Base-by-base conservation (phyloP, 2,113 vertebrate genomes). In the Acanthochromis polyacanthus region DNA sequence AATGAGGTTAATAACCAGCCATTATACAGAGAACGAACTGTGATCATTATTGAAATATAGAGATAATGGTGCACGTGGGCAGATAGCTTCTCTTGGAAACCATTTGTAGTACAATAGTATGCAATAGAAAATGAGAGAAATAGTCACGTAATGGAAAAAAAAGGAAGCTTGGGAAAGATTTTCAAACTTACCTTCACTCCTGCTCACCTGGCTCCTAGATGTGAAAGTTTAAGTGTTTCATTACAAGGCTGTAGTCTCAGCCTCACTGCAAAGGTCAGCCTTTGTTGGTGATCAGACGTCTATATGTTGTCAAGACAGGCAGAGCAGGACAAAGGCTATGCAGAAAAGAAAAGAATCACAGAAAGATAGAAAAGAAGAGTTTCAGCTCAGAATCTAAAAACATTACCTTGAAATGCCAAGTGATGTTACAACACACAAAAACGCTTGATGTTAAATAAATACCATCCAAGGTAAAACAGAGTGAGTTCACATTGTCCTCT, bases 401-500 rank as follows among this genome's bases (percentile, higher is more conserved):
- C 25, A 53, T 5, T 56, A 40, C 19, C 16, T 2, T 4, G 30
- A 57, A 17, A 64, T 71, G 23, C 10, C 2, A 66, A 38, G 10
- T 23, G 73, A 23, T 53, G n/a, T 53, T 75, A 46, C 32, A 62
- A 72, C 30, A 67, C 40, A 76, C 36, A 56, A 23, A 52, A 30
- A 25, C 10, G 14, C 62, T 70, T 68, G 50, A 59, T 62, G 23
- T 67, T 59, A 30, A 72, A 66, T 57, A 51, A 73, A 77, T 55
- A 55, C 17, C 45, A 67, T 4, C 52, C 51, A 50, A 86, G 53
- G 82, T 86, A 88, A 86, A 78, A 85, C 16, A 78, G 64, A 67
- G 25, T 28, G 40, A 59, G 64, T 77, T 83, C 82, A 80, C 73
- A 75, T 66, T 78, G 88, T 83, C 75, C 86, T 76, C 64, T 57